Evolutionary conservation across 1,140 invertebrate genomes (phyloP).

Genomic region (Lucilia cuprina): DNA sequence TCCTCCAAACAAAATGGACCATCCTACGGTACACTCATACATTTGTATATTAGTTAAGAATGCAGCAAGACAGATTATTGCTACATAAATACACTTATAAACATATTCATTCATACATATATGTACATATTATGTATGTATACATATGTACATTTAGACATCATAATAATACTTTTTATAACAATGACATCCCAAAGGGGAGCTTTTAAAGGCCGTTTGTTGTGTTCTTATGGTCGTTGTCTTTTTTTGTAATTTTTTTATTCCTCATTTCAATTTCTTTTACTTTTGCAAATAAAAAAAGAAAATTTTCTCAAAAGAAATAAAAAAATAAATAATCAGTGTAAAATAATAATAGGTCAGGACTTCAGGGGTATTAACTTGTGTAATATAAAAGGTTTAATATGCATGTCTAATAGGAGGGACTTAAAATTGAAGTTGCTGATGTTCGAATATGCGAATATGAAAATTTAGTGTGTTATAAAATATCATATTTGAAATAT

Average conservation of each 20-base stretch:
- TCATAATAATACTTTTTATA: not conserved
- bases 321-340: not conserved
- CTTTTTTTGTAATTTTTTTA: not conserved
- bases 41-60: too few species aligned
- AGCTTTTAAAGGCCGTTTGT: not conserved
- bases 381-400: too few species aligned
- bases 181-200: not conserved
- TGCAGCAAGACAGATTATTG: too few species aligned
- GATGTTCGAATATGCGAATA: too few species aligned
- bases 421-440: too few species aligned
- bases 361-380: not conserved
- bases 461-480: too few species aligned
- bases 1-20: too few species aligned
- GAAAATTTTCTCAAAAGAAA: not conserved
- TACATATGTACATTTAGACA: too few species aligned
- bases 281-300: not conserved
- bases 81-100: too few species aligned
- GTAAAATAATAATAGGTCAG: conserved; percentile 2
- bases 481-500: too few species aligned
- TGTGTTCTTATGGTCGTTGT: not conserved
- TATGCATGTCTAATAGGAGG: too few species aligned
- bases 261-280: not conserved
- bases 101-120: not conserved
- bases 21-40: too few species aligned
- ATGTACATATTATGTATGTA: not conserved